Base-by-base conservation (phyloP, 2,888 invertebrate genomes). In the Chalcis sispes region DNA sequence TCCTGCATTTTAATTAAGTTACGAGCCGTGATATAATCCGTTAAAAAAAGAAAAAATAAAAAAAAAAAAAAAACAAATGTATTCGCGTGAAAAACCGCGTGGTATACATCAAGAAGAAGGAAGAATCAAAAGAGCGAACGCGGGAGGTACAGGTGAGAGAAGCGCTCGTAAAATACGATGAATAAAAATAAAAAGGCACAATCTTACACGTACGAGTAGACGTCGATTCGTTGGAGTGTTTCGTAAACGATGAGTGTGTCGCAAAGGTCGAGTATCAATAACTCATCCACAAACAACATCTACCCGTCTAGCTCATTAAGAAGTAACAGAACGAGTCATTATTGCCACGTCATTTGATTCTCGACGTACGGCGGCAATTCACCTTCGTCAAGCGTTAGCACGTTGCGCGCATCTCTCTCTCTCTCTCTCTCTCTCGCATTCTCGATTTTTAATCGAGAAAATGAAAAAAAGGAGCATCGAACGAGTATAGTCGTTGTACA, bases 211-310 rank as follows among this genome's bases (percentile, higher is more conserved):
- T 23, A 59, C 20, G 7, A 66, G 56, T 3, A 8, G 18, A 15
- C 2, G 29, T 20, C 29, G 25, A 1, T 7, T 7, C 42, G 40
- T 27, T 13, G 46, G 32, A 48, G 46, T 42, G 65, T 71, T 76
- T 76, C 66, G 75, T 72, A 76, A 76, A 71, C 66, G 66, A 72
- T 32, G 65, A 66, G 66, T 58, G 13, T 69, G 77, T 77, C 77
- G 72, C 67, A 72, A 77, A 67, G 72, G 72, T 72, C 64, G 62
- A 67, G 72, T 77, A 77, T 77, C 77, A 64, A 77, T 77, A 77
- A 72, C 71, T 76, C 75, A 76, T 72, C 59, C 71, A 66, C 75
- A 66, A 76, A 76, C 71, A 71, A 72, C 61, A 76, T 69, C 62
- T 64, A 48, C 23, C 61, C 66, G 66, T 76, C 71, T 71, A 72